These are phyloP conservation scores for Acrocera orbiculus DNA, from an alignment of 2,888 invertebrate genomes.

Conservation along the genomic window DNA sequence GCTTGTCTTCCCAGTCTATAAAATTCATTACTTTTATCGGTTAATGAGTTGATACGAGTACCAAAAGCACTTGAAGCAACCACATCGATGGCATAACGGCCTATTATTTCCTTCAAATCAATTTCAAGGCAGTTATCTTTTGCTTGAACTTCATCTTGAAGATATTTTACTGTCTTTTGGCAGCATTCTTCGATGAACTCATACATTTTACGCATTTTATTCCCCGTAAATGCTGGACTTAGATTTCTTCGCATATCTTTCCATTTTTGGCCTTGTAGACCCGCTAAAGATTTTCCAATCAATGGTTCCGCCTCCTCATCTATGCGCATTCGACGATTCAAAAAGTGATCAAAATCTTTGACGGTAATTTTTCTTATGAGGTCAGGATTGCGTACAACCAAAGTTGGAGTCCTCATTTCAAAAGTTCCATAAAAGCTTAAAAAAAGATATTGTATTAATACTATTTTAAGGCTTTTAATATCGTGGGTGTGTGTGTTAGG, in stretches of 20 bases:
- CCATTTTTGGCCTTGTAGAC: conserved; percentile 22
- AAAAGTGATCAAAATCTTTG: conserved; percentile 28
- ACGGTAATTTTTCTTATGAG: conserved; percentile 24
- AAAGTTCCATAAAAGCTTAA: conserved; percentile 29
- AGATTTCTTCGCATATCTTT: conserved; percentile 29
- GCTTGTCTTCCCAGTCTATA: conserved; percentile 34
- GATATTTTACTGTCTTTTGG: conserved; percentile 18
- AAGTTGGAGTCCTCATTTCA: conserved; percentile 18
- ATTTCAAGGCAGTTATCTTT: conserved; percentile 16
- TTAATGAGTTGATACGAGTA: conserved; percentile 35
- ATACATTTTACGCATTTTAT: conserved; percentile 35
- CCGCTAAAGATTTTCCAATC: conserved; percentile 22
- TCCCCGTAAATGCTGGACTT: conserved; percentile 36
- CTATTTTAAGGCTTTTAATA: no score
- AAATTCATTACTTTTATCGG: conserved; percentile 36
- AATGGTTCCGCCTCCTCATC: conserved; percentile 31
- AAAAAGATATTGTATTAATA: no score
- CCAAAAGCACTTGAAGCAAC: conserved; percentile 34
- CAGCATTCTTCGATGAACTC: conserved; percentile 20
- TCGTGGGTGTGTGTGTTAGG: no score
- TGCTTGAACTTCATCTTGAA: conserved; percentile 12
- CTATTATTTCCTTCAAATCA: conserved; percentile 27
- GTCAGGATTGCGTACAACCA: conserved; percentile 23
- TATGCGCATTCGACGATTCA: conserved; percentile 29
- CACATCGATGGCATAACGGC: conserved; percentile 27